Evolutionary conservation across 2,113 vertebrate species (phyloP), one percentile per base, ranked within the genome.

Genomic region (Myxocyprinus asiaticus): DNA sequence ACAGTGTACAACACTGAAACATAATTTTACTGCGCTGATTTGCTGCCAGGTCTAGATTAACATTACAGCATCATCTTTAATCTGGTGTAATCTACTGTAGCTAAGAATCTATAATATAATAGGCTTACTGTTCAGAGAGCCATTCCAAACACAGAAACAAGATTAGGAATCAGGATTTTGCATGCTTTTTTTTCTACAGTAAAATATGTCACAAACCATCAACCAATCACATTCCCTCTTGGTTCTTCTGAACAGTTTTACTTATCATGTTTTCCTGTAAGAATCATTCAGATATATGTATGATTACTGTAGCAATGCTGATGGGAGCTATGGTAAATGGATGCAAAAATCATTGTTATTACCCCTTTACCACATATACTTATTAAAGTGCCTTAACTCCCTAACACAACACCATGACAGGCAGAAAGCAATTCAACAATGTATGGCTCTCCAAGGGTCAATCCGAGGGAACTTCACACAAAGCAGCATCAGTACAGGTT

Each of bases 1-100:
- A 4, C 47, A 2, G 84, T 85, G 85, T 76, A 76, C 81, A 85
- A 48, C 82, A 83, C 77, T 83, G 80, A 66, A 71, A 11, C 55
- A 67, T 90, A 89, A 89, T 91, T 86, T 87, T 87, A 87, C 89
- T 87, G 80, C 74, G 10, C 68, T 59, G 78, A 56, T 56, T 53
- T 66, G 70, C 77, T 83, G 80, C 70, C 43, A 76, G 80, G 83
- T 77, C 81, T 76, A 83, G 69, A 87, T 88, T 76, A 83, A 88
- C 56, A 81, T 65, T 80, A 76, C 79, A 63, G 33, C 81, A 85
- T 88, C 86, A 90, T 86, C 80, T 79, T 33, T 33, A 33, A 33
- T 33, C 22, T 33, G 22, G 22, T 33, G 3, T 33, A 11, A 43
- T 64, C n/a, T 83, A 88, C 86, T 83, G 79, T 86, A 82, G 77